Base-by-base conservation (phyloP, 2,113 vertebrate genomes). In the Geothlypis trichas region DNA sequence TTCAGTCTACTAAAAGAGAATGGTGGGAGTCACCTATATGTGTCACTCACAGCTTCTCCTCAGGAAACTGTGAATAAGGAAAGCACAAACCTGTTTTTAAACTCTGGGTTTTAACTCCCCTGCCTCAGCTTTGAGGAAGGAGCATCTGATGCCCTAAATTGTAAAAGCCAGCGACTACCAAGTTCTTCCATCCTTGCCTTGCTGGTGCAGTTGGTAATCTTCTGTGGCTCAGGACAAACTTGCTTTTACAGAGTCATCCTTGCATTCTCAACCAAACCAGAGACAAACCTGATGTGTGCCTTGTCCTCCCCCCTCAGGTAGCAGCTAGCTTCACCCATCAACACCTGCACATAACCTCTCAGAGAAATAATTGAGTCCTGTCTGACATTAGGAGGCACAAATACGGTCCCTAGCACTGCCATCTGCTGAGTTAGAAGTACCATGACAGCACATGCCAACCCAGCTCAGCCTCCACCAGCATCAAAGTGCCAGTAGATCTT, bases 211-310 rank as follows among this genome's bases (percentile, higher is more conserved):
- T 17, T 33, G 12, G 35, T 59, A 23, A 42, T 31, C 18, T 47
- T 5, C 37, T 73, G 44, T 65, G 24, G 5, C 15, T 81, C 31
- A 54, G n/a, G 44, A 85, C 20, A 59, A 88, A 66, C 7, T 13
- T 41, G 17, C 10, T 31, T 74, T 68, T 82, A 44, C 16, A 54
- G 27, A 77, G 24, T 23, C 35, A 42, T 21, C 17, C 58, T 1
- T 42, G 11, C 49, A 15, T 44, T 51, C 7, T 46, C 35, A 79
- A 20, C 3, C 33, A 65, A 91, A 82, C 7, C 17, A 75, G 47
- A 68, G 12, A 33, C 3, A 14, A 59, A 55, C 0, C 11, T 81
- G 49, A n/a, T 0, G 0, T 9, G 24, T 18, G 24, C 15, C 8
- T 57, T n/a, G 20, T 61, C 5, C 4, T 10, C 7, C 7, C 8